These are phyloP conservation scores for Leptarthrus brevirostris DNA, from an alignment of 2,888 invertebrate species.

Conservation along the genomic window DNA sequence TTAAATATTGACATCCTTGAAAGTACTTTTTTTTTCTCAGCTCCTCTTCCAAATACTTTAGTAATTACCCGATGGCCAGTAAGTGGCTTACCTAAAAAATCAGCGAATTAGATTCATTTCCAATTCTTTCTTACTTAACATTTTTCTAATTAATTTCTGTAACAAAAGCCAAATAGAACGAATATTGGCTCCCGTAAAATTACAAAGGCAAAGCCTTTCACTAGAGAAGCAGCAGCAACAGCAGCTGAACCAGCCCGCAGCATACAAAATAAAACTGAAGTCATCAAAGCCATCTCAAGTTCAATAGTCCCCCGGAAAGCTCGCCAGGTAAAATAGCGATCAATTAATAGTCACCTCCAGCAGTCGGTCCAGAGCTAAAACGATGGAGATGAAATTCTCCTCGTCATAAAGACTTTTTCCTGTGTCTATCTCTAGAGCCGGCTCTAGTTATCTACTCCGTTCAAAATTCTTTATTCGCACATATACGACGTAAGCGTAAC, in stretches of 20 bases:
- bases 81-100: too few relatives aligned
- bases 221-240: too few relatives aligned
- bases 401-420: background rate
- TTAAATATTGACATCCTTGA: too few relatives aligned
- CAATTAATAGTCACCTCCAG: background rate
- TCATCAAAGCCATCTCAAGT: background rate
- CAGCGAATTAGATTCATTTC: too few relatives aligned
- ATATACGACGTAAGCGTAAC: background rate
- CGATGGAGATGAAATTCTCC: background rate
- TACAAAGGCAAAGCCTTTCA: too few relatives aligned
- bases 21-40: too few relatives aligned
- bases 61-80: too few relatives aligned
- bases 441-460: too few relatives aligned
- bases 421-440: background rate
- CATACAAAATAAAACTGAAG: constrained; percentile 11
- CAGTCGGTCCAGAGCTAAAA: background rate
- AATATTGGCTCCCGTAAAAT: too few relatives aligned
- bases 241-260: background rate
- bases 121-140: too few relatives aligned
- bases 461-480: background rate
- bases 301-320: background rate
- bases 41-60: too few relatives aligned
- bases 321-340: background rate
- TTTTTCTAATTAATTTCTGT: constrained; percentile 1
- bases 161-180: constrained; percentile 17